Evolutionary conservation across 2,113 vertebrate genomes (phyloP), one percentile per base, ranked within the genome.

Genomic region (Geothlypis trichas): DNA sequence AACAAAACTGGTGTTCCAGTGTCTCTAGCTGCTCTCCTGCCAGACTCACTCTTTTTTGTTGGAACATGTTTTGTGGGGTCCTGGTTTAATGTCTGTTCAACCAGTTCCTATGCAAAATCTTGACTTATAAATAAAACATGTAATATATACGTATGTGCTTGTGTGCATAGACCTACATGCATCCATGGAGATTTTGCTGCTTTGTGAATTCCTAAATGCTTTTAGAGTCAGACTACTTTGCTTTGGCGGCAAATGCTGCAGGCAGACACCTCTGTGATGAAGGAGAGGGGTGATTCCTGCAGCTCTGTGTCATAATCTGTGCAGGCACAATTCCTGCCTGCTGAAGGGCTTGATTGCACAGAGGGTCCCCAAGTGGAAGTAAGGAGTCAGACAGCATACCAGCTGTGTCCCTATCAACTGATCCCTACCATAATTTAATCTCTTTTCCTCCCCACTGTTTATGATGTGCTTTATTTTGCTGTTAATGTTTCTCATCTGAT

Each of bases 51-150:
- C 44, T 58, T 78, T 84, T 86, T 27, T 91, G 79, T 72, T 84
- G 49, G 44, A 90, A 90, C 90, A 87, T 0, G 83, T 90, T 96
- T 82, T 20, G 9, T 51, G 62, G 90, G 21, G 41, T 63, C 52
- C 89, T 86, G 61, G 30, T 93, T 54, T 75, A 61, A 41, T 52
- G 68, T 81, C 65, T 81, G 52, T 72, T 49, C 28, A 88, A 87
- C 62, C 37, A 87, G 85, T 84, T 95, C 31, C 76, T 92, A 89
- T 86, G 88, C 57, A 96, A 94, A 96, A 72, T 20, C 31, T 65
- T 41, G 51, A 39, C 18, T 81, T 82, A 92, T 89, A 94, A 96
- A 96, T 90, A 90, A 95, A 95, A 84, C 65, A 82, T 81, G 24
- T 39, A 62, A 80, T 71, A 79, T 47, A 49, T 44, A 55, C 31